Evolutionary conservation across 2,888 invertebrate species (phyloP).

Genomic region (Halictus quadricinctus): DNA sequence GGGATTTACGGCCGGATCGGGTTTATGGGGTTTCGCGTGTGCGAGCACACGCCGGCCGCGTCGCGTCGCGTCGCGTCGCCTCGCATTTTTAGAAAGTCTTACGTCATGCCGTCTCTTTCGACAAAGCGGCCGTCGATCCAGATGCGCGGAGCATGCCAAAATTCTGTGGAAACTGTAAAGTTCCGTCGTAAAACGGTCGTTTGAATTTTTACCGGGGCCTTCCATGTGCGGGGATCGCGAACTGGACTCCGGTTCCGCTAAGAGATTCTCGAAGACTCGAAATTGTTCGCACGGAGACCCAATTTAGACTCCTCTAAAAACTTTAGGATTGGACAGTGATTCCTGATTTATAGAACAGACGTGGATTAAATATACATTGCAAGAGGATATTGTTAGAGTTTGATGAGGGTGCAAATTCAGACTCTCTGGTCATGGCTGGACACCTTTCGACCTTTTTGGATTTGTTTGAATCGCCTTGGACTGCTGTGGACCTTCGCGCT

Average conservation of each 20-base stretch:
- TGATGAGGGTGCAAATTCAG: background rate
- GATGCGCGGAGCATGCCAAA: constrained; percentile 17
- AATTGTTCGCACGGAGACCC: background rate
- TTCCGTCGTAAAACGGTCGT: background rate
- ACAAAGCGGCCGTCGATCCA: constrained; percentile 24
- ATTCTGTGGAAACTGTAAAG: background rate
- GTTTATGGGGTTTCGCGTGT: constrained; percentile 34
- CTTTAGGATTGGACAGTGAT: background rate
- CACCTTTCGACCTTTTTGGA: too few relatives aligned
- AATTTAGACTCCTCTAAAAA: background rate
- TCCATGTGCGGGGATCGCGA: background rate
- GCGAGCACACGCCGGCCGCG: background rate
- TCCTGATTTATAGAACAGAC: background rate
- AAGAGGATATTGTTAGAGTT: background rate
- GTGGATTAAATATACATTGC: background rate
- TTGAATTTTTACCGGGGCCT: background rate
- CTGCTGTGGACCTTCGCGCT: too few relatives aligned
- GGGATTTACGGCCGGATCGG: constrained; percentile 37
- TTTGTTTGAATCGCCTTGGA: too few relatives aligned
- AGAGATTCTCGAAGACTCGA: background rate
- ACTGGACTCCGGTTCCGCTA: background rate
- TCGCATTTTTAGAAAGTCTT: constrained; percentile 47
- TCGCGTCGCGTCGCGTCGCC: constrained; percentile 4
- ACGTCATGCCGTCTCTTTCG: constrained; percentile 33
- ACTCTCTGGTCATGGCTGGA: background rate